These are phyloP conservation scores for Tetranychus cinnabarinus DNA, from an alignment of 1,140 invertebrate species.

Conservation along the genomic window DNA sequence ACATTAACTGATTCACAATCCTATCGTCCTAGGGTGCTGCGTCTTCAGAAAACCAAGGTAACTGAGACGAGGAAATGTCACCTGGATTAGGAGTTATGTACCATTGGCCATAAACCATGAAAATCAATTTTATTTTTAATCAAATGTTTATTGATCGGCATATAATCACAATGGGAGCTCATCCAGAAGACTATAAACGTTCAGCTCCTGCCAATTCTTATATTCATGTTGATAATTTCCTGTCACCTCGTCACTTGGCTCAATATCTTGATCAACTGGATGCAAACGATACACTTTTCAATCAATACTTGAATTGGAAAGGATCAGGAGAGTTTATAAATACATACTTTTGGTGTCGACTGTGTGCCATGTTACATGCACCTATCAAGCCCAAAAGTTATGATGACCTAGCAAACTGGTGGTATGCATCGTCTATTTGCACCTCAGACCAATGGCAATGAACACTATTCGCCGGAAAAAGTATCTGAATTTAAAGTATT, in stretches of 20 bases:
- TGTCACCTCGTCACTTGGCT: conserved; percentile 53
- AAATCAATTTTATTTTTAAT: no score
- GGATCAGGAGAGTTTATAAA: conserved; percentile 67
- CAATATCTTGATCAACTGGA: conserved; percentile 60
- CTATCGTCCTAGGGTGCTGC: conserved; percentile 13
- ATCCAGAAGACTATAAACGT: conserved; percentile 56
- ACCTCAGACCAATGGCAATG: background rate
- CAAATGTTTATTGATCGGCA: no score
- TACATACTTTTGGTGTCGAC: conserved; percentile 57
- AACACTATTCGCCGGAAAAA: no score
- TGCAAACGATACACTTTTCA: conserved; percentile 60
- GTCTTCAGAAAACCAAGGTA: background rate
- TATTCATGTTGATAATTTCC: conserved; percentile 85
- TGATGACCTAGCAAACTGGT: background rate
- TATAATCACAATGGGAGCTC: conserved; percentile 71
- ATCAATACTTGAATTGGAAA: conserved; percentile 73
- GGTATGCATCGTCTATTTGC: background rate
- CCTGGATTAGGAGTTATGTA: background rate
- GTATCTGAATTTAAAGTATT: no score
- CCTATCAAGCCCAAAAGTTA: conserved; percentile 22
- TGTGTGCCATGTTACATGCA: conserved; percentile 72
- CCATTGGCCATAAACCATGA: conserved; percentile 6
- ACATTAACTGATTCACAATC: conserved; percentile 23
- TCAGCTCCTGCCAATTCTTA: conserved; percentile 62
- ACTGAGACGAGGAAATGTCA: background rate